Evolutionary conservation across 2,113 vertebrate species (phyloP).

Genomic region (Pelodiscus sinensis): DNA sequence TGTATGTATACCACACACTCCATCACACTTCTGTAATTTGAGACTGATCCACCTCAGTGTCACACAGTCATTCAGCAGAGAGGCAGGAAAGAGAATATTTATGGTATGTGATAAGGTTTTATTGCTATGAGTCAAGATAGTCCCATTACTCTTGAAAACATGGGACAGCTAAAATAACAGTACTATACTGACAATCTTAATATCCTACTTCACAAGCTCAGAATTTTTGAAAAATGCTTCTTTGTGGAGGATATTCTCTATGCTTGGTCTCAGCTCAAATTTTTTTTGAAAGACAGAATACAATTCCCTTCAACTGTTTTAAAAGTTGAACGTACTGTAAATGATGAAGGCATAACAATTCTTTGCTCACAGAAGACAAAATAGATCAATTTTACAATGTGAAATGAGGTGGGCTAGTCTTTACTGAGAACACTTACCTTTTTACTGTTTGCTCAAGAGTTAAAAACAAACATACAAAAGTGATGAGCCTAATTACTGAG

Average conservation of each 20-base stretch:
- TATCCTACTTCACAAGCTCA: neutral
- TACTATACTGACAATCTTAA: neutral
- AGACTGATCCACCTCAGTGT: neutral
- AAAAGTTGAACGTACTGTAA: constrained; percentile 10
- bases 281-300: neutral
- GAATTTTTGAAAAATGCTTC: neutral
- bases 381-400: neutral
- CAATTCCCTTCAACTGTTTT: neutral
- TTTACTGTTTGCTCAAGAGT: constrained; percentile 14
- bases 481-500: neutral
- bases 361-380: neutral
- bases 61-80: neutral
- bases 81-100: neutral
- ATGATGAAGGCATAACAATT: neutral
- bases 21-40: fast-evolving
- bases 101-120: neutral
- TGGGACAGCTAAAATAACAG: neutral
- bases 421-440: neutral
- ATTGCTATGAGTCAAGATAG: neutral
- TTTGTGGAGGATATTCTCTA: neutral
- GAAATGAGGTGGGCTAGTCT: constrained; percentile 17
- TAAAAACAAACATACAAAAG: constrained; percentile 20
- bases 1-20: neutral
- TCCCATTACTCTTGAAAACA: neutral
- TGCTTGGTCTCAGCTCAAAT: neutral